Conservation (phyloP, 2,113 vertebrate species). For the Neogobius melanostomus region DNA sequence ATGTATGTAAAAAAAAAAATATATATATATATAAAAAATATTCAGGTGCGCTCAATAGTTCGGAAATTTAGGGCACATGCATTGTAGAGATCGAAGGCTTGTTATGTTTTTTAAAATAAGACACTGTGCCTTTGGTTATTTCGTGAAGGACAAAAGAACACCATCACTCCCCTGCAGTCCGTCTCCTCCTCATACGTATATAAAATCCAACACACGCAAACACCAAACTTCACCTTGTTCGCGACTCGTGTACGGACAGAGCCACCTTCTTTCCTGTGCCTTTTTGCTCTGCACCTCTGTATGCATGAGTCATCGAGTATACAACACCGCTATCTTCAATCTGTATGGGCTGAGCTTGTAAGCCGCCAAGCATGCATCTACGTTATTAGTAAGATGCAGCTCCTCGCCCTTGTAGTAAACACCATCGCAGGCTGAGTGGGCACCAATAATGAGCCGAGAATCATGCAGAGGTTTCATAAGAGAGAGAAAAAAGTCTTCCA, state of each 20-base stretch:
- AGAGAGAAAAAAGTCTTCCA: too few relatives aligned
- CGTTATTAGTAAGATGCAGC: constrained; percentile 42
- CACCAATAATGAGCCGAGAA: constrained; percentile 46
- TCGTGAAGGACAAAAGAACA: not conserved
- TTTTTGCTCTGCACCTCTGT: constrained; percentile 5
- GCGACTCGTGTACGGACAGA: not conserved
- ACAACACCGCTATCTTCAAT: constrained; percentile 13
- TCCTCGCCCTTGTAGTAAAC: constrained; percentile 33
- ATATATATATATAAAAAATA: too few relatives aligned
- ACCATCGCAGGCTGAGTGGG: constrained; percentile 27
- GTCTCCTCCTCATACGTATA: not conserved
- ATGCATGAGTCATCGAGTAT: constrained; percentile 19
- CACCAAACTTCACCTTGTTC: constrained; percentile 24
- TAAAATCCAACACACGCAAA: constrained; percentile 7
- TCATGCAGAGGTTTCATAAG: constrained; percentile 41
- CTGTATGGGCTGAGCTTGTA: constrained; percentile 36
- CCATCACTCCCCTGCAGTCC: not conserved
- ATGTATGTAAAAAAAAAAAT: too few relatives aligned
- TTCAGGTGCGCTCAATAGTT: too few relatives aligned
- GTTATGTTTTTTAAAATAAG: too few relatives aligned
- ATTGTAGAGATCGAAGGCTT: too few relatives aligned
- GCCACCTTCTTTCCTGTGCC: not conserved
- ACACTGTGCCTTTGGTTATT: too few relatives aligned
- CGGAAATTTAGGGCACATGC: too few relatives aligned
- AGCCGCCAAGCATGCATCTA: constrained; percentile 43